phyloP scores from a whole-genome alignment of 2,888 invertebrate species.

The Azorinus chamasolen region DNA sequence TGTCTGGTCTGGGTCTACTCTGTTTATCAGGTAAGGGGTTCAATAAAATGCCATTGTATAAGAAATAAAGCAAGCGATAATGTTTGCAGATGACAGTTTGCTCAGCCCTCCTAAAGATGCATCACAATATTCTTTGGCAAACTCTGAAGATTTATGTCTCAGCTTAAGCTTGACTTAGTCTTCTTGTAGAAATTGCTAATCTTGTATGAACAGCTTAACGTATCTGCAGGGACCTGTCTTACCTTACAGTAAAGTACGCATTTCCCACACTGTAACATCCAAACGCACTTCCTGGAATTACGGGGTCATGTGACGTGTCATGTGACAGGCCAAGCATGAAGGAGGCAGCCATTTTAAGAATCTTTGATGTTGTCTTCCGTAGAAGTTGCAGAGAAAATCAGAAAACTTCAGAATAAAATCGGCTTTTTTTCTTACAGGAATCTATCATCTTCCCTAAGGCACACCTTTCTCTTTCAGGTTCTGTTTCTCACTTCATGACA shows the following conservation, averaged over 20 bases:
- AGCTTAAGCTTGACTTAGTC: conserved; percentile 63
- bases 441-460: too few species aligned
- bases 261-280: conserved; percentile 42
- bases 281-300: conserved; percentile 58
- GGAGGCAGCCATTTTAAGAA: too few species aligned
- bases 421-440: too few species aligned
- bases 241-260: conserved; percentile 38
- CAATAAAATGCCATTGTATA: too few species aligned
- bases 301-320: conserved; percentile 42
- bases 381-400: conserved; percentile 4
- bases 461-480: too few species aligned
- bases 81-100: too few species aligned
- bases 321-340: conserved; percentile 54
- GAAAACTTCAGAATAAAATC: not conserved
- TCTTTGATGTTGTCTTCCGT: not conserved
- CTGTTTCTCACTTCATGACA: too few species aligned
- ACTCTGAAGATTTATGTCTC: conserved; percentile 22
- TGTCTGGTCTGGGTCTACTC: too few species aligned
- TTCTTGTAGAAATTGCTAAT: conserved; percentile 66
- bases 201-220: conserved; percentile 58
- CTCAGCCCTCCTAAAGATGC: too few species aligned
- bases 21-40: too few species aligned
- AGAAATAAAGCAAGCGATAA: too few species aligned
- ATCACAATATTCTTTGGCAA: too few species aligned
- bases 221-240: conserved; percentile 50